A percentile compares a stretch with the other conserved stretches of the same genome.
These are phyloP conservation scores for Agrypnia vestita DNA, from an alignment of 1,140 invertebrate genomes.

Conservation along the genomic window DNA sequence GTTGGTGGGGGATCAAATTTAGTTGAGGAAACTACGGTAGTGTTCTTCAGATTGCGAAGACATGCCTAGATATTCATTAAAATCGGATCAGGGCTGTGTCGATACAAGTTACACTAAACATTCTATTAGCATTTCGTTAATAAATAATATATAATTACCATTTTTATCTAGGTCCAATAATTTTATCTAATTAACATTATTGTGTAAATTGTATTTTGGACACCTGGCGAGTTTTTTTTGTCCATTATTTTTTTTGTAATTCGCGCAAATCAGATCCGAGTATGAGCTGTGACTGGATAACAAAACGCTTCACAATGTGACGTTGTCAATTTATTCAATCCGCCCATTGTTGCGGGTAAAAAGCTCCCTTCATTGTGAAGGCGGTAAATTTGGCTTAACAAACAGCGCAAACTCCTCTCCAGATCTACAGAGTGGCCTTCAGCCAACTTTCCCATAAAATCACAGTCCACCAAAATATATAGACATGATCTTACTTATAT, in stretches of 20 bases:
- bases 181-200: too few species aligned
- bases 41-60: too few species aligned
- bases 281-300: slow-evolving; percentile 42
- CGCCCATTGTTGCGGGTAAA: slow-evolving; percentile 44
- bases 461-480: too few species aligned
- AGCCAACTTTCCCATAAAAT: slow-evolving; percentile 4
- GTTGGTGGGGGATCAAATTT: too few species aligned
- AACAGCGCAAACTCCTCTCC: slow-evolving; percentile 39
- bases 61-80: too few species aligned
- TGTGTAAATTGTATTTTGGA: background rate
- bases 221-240: slow-evolving; percentile 32
- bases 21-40: too few species aligned
- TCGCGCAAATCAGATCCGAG: slow-evolving; percentile 18
- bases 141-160: too few species aligned
- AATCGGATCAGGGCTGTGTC: too few species aligned
- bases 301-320: slow-evolving; percentile 44
- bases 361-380: slow-evolving; percentile 54
- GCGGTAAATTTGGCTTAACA: slow-evolving; percentile 55
- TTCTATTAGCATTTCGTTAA: too few species aligned
- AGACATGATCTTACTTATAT: too few species aligned
- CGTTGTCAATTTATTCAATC: slow-evolving; percentile 51
- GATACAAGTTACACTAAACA: too few species aligned
- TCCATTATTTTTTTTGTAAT: slow-evolving; percentile 1
- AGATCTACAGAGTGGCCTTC: background rate
- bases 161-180: too few species aligned